Percentiles rank a stretch among this genome's conserved stretches.
Conservation (phyloP, 2,113 vertebrate species). For the Colius striatus region DNA sequence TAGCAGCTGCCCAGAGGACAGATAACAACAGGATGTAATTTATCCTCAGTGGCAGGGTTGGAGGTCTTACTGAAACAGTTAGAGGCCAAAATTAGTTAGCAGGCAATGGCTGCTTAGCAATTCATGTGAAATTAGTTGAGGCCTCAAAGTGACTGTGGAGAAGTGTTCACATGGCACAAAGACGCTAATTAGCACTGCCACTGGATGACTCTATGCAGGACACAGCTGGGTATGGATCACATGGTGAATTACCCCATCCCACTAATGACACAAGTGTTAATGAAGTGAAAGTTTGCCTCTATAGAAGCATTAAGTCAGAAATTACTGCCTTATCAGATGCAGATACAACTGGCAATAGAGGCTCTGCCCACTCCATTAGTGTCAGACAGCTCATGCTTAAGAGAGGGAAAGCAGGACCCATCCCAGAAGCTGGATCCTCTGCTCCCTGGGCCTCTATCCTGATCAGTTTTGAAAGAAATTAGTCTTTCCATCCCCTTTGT, state of each 20-base stretch:
- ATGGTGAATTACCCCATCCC: background rate
- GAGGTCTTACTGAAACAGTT: background rate
- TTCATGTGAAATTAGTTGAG: background rate
- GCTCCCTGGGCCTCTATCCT: background rate
- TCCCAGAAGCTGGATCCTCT: background rate
- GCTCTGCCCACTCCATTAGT: background rate
- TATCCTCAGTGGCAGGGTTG: background rate
- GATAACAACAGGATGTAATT: constrained; percentile 55
- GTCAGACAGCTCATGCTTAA: background rate
- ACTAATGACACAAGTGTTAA: background rate
- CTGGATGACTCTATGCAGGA: background rate
- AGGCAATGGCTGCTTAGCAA: background rate
- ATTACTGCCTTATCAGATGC: background rate
- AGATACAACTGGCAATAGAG: background rate
- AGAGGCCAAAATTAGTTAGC: constrained; percentile 25
- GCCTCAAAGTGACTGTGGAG: background rate
- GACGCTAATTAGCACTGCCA: background rate
- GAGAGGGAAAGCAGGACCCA: background rate
- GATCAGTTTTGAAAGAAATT: background rate
- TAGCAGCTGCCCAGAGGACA: background rate
- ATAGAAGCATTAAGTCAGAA: background rate
- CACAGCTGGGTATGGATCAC: background rate
- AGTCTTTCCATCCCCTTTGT: background rate
- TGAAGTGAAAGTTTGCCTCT: constrained; percentile 6
- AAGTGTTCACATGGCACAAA: background rate